phyloP scores from a whole-genome alignment of 1,140 invertebrate species.

The Nymphalis io region DNA sequence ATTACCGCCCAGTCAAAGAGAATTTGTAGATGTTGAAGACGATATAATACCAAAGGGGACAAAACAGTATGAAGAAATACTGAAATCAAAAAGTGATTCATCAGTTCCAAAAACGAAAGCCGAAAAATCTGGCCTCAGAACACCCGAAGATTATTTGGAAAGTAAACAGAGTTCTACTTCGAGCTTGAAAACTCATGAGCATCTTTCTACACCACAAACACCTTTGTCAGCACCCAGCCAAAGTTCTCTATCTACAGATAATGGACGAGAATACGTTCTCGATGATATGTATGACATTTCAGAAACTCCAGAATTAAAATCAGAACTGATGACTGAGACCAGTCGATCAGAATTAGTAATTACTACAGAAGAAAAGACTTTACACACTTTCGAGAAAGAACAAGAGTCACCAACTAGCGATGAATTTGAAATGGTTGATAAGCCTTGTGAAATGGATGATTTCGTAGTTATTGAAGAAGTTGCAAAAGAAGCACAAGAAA shows the following conservation, averaged over 20 bases:
- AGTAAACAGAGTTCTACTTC: constrained; percentile 75
- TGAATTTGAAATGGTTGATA: constrained; percentile 93
- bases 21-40: constrained; percentile 74
- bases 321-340: constrained; percentile 73
- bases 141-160: constrained; percentile 61
- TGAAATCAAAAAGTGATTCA: constrained; percentile 76
- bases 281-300: constrained; percentile 82
- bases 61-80: constrained; percentile 76
- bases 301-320: constrained; percentile 81
- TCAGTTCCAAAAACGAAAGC: constrained; percentile 73
- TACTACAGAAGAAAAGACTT: constrained; percentile 80
- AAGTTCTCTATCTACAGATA: constrained; percentile 84
- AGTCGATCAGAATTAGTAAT: constrained; percentile 80
- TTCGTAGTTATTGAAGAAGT: constrained; percentile 94
- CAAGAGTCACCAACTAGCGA: constrained; percentile 91
- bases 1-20: constrained; percentile 62
- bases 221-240: constrained; percentile 83
- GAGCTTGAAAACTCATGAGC: constrained; percentile 77
- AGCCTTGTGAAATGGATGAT: constrained; percentile 91
- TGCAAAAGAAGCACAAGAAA: constrained; percentile 90
- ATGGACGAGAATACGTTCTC: constrained; percentile 83
- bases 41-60: constrained; percentile 74
- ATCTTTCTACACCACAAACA: constrained; percentile 81
- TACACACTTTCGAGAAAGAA: constrained; percentile 81
- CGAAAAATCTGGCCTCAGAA: constrained; percentile 62